Percentiles rank a stretch among this genome's conserved stretches.
Evolutionary conservation across 2,113 vertebrate genomes (phyloP).

Genomic region (Cinclus mexicanus): DNA sequence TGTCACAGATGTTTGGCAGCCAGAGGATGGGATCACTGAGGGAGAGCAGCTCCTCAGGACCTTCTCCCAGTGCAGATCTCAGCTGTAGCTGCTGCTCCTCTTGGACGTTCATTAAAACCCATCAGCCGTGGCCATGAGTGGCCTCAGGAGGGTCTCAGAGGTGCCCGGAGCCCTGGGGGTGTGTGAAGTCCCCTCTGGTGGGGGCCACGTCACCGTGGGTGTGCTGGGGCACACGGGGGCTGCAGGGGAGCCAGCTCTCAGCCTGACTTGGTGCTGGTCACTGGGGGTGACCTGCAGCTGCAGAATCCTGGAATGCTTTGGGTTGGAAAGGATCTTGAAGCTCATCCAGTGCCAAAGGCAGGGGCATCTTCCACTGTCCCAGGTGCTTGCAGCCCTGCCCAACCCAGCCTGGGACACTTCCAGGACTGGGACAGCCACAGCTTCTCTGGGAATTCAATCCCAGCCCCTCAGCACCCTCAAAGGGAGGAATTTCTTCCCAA

Average conservation of each 20-base stretch:
- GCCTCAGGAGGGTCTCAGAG: too few relatives aligned
- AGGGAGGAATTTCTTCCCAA: neutral
- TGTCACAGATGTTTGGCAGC: too few relatives aligned
- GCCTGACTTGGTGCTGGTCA: neutral
- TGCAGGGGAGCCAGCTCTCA: too few relatives aligned
- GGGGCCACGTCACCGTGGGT: too few relatives aligned
- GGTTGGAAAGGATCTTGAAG: neutral
- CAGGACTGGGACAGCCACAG: neutral
- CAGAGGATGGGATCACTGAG: too few relatives aligned
- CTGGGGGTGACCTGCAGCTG: neutral
- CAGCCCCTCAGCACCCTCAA: neutral
- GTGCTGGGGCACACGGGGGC: too few relatives aligned
- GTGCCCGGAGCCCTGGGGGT: too few relatives aligned
- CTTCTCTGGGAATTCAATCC: neutral
- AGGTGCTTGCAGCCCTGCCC: rapidly evolving
- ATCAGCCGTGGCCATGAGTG: too few relatives aligned
- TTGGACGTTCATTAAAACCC: neutral
- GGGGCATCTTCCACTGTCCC: neutral
- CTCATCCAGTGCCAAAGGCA: neutral
- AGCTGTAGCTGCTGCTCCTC: rapidly evolving
- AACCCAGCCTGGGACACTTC: neutral
- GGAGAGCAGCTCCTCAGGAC: neutral
- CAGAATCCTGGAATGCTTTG: neutral
- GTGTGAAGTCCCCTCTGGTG: too few relatives aligned
- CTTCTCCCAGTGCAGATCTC: neutral